A percentile compares a stretch with the other conserved stretches of the same genome.
Evolutionary conservation across 2,888 invertebrate species (phyloP).

Genomic region (Chrysotoxum bicinctum): DNA sequence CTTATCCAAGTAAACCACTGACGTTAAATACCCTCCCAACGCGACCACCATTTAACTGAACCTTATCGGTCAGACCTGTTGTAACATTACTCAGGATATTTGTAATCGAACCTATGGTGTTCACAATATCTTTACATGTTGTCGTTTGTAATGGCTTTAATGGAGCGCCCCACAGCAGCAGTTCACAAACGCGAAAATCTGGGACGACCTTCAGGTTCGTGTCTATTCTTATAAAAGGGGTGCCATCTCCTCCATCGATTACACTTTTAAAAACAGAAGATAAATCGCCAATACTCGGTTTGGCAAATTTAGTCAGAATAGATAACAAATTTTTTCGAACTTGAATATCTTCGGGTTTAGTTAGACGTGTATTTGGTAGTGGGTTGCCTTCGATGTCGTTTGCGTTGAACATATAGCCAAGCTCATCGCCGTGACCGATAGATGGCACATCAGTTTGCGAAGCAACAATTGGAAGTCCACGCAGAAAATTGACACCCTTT

Average conservation of each 20-base stretch:
- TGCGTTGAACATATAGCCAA: neutral
- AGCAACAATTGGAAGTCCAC: constrained; percentile 81
- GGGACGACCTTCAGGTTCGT: neutral
- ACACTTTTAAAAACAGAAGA: neutral
- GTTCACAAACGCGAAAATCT: neutral
- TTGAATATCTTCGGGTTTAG: constrained; percentile 84
- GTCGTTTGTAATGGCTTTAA: constrained; percentile 73
- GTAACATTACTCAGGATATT: constrained; percentile 74
- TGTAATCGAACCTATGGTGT: constrained; percentile 69
- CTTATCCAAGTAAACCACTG: constrained; percentile 34
- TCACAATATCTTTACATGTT: constrained; percentile 77
- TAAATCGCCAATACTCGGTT: neutral
- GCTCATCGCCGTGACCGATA: constrained; percentile 87
- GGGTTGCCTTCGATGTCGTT: constrained; percentile 83
- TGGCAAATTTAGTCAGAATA: neutral
- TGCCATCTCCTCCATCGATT: neutral
- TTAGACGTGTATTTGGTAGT: constrained; percentile 79
- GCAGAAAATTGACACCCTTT: constrained; percentile 85
- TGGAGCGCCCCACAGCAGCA: neutral
- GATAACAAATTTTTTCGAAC: neutral
- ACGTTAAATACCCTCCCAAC: neutral
- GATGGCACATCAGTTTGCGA: constrained; percentile 78
- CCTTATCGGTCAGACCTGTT: constrained; percentile 21
- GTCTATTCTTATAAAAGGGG: neutral
- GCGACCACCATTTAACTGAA: constrained; percentile 58